A percentile compares a stretch with the other conserved stretches of the same genome.
phyloP scores from a whole-genome alignment of 2,113 vertebrate genomes.

The Lutjanus erythropterus region DNA sequence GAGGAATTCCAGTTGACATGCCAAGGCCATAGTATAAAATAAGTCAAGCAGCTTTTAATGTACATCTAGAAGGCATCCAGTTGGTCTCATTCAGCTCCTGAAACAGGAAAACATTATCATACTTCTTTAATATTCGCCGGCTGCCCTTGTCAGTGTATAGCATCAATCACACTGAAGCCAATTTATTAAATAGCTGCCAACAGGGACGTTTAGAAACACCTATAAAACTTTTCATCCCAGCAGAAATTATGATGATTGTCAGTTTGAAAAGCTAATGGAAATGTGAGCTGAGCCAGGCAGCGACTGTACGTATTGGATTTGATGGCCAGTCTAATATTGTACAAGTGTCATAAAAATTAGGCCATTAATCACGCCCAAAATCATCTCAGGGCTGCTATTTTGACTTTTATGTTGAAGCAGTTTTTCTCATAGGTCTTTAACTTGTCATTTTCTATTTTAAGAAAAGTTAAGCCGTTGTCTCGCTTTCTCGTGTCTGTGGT shows the following conservation, averaged over 20 bases:
- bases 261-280: constrained; percentile 67
- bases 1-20: too few species aligned
- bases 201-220: constrained; percentile 49
- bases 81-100: neutral
- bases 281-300: constrained; percentile 58
- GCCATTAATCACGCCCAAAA: constrained; percentile 42
- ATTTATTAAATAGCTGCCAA: constrained; percentile 67
- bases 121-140: constrained; percentile 34
- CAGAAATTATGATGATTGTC: constrained; percentile 67
- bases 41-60: constrained; percentile 7
- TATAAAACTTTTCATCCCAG: constrained; percentile 71
- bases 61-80: constrained; percentile 33
- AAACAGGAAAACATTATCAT: constrained; percentile 28
- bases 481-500: neutral
- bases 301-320: constrained; percentile 55
- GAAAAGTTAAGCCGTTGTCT: neutral
- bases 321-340: constrained; percentile 59
- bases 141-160: constrained; percentile 25
- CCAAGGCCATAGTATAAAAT: too few species aligned
- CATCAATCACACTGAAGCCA: constrained; percentile 50
- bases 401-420: constrained; percentile 20
- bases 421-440: constrained; percentile 8
- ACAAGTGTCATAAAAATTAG: constrained; percentile 59
- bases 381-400: constrained; percentile 21
- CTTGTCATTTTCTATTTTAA: constrained; percentile 5